Conservation (phyloP, 2,113 vertebrate genomes). For the Mesocricetus auratus region DNA sequence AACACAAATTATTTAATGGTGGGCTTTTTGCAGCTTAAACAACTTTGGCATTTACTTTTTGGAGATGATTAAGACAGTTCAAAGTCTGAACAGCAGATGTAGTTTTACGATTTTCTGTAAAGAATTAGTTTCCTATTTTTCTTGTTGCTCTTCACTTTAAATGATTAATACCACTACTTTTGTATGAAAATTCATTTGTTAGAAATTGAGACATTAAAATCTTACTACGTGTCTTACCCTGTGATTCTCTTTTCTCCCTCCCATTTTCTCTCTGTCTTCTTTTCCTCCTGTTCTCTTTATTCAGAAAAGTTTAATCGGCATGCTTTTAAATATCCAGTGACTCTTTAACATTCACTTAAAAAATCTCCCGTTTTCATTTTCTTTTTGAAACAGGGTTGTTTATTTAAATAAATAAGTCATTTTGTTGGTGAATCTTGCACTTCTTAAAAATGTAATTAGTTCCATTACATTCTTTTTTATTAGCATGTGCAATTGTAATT, state of each 20-base stretch:
- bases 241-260: neutral
- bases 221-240: neutral
- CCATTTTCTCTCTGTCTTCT: neutral
- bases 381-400: constrained; percentile 35
- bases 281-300: neutral
- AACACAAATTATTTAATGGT: neutral
- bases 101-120: neutral
- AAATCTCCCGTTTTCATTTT: neutral
- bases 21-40: neutral
- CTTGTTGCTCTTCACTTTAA: neutral
- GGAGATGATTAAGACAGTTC: neutral
- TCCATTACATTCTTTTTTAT: constrained; percentile 61
- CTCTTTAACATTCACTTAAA: neutral
- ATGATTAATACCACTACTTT: neutral
- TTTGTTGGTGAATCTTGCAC: constrained; percentile 53
- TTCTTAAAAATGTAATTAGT: constrained; percentile 62
- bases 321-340: neutral
- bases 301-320: neutral
- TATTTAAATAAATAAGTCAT: constrained; percentile 30
- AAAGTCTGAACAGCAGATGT: neutral
- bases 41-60: neutral
- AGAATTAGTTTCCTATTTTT: neutral
- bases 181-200: neutral
- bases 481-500: constrained; percentile 54
- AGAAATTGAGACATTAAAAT: neutral